Evolutionary conservation across 2,888 invertebrate species (phyloP).

Genomic region (Oscheius sp.): DNA sequence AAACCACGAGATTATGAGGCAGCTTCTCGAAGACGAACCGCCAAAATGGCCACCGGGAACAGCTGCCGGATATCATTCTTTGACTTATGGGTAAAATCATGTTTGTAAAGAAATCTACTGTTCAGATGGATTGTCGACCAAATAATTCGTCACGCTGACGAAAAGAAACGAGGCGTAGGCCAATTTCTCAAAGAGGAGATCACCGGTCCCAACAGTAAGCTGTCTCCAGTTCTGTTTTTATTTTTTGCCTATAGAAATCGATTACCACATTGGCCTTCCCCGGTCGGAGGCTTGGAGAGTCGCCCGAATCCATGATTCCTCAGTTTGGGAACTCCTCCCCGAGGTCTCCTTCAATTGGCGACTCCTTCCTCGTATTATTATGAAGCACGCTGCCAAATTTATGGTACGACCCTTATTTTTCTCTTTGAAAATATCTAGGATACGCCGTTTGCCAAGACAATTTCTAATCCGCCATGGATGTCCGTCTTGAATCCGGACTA

Average conservation of each 20-base stretch:
- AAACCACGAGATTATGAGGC: conserved; percentile 51
- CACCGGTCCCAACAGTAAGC: conserved; percentile 42
- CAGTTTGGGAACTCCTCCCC: conserved; percentile 4
- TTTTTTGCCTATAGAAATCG: conserved; percentile 63
- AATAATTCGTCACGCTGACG: conserved; percentile 49
- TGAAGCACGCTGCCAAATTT: background rate
- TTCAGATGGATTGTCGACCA: conserved; percentile 70
- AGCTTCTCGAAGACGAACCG: conserved; percentile 50
- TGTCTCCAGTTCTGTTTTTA: background rate
- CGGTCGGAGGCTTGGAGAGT: conserved; percentile 52
- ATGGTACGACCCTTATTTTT: conserved; percentile 12
- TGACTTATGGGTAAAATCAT: conserved; percentile 30
- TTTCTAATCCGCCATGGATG: conserved; percentile 59
- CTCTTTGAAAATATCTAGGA: conserved; percentile 37
- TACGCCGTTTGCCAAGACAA: conserved; percentile 48
- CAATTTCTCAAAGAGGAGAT: conserved; percentile 71
- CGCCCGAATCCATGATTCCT: conserved; percentile 44
- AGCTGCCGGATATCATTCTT: conserved; percentile 46
- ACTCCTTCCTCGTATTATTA: background rate
- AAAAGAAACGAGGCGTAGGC: conserved; percentile 69
- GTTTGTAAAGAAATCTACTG: background rate
- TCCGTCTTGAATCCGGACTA: conserved; percentile 70
- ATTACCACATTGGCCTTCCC: conserved; percentile 72
- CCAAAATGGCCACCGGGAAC: conserved; percentile 63
- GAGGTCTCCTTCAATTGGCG: conserved; percentile 13